Evolutionary conservation across 1,140 invertebrate genomes (phyloP), one percentile per base, ranked within the genome.

Genomic region (Stegodyphus dumicola): DNA sequence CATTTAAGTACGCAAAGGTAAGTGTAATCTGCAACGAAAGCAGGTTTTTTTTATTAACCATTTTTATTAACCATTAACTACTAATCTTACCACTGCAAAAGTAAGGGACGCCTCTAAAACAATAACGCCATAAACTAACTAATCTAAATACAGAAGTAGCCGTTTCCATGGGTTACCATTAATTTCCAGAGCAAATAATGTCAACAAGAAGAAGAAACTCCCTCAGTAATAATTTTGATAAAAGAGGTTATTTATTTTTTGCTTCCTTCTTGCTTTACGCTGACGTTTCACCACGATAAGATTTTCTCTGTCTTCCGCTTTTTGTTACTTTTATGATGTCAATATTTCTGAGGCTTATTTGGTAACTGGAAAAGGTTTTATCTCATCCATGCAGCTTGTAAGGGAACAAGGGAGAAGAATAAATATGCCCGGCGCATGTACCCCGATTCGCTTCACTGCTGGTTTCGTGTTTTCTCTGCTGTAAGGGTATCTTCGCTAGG

Each of bases 301-400:
- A 67, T 67, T 67, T 67, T 76, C 33, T 65, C 7, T 13, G 13
- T 65, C 65, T 11, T 64, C 6, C 56, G 49, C 15, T 67, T n/a
- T 52, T 64, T 18, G 51, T 69, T 69, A 64, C 13, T n/a, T 78
- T 78, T 78, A 78, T 78, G 77, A n/a, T 67, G 77, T 67, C 65
- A 48, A 78, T 78, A 78, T 78, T 78, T 78, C 65, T 69, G 51
- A 54, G 66, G 64, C 77, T 78, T 78, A 67, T 54, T 69, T 75
- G 10, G 52, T 33, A 52, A 51, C 18, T n/a, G 65, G 49, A 71
- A 71, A 71, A 49, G 70, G 48, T 78, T 77, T 78, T 78, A 78
- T 78, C 77, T 78, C 65, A 78, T 78, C 77, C 77, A 18, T 9
- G 10, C 77, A 33, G 33, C 33, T 33, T 33, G 33, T 33, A 33